phyloP scores from a whole-genome alignment of 1,140 invertebrate genomes.

The Mycetomoellerius zeteki region DNA sequence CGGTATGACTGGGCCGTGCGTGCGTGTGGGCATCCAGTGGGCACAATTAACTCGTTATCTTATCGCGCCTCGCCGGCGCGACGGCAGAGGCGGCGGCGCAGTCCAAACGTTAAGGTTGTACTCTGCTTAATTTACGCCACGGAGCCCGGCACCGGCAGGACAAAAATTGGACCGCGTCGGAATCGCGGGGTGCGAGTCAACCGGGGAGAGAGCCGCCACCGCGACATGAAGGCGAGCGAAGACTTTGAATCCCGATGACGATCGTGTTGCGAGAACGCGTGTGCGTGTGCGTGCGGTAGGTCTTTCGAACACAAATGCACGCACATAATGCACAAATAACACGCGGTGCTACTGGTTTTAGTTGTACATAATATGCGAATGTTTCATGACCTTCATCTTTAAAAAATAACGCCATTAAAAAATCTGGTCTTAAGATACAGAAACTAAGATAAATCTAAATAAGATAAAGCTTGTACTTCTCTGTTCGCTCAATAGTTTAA shows the following conservation, averaged over 20 bases:
- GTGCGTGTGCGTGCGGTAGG: constrained; percentile 28
- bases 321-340: not conserved
- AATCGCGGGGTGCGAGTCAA: constrained; percentile 2
- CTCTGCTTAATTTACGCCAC: constrained; percentile 86
- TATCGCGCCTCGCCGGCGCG: constrained; percentile 81
- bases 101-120: constrained; percentile 86
- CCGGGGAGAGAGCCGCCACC: not conserved
- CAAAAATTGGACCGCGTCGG: constrained; percentile 73
- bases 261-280: not conserved
- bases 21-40: constrained; percentile 85
- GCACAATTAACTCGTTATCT: constrained; percentile 88
- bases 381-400: not conserved
- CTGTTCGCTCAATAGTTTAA: not conserved
- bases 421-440: not conserved
- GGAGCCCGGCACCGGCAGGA: constrained; percentile 61
- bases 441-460: not conserved
- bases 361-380: not conserved
- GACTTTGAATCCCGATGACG: constrained; percentile 41
- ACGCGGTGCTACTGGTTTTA: constrained; percentile 29
- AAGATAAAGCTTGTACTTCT: no score
- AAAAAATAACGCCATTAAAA: not conserved
- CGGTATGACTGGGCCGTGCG: constrained; percentile 82
- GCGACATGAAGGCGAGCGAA: constrained; percentile 31
- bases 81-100: constrained; percentile 79
- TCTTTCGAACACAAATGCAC: not conserved